Evolutionary conservation across 1,140 invertebrate species (phyloP).

Genomic region (Drosophila pachea): DNA sequence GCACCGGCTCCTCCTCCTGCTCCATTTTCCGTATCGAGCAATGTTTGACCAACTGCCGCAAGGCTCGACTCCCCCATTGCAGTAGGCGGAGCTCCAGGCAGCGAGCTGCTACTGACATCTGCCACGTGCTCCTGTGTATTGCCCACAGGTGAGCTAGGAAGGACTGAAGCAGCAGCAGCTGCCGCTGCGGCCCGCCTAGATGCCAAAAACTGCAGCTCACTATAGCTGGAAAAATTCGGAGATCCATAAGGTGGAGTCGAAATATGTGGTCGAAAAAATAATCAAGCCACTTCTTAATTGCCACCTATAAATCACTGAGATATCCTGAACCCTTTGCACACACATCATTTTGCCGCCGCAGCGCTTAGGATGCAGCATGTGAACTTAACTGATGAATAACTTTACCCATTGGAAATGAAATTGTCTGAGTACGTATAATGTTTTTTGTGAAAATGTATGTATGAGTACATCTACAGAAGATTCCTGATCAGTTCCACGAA

Average conservation of each 20-base stretch:
- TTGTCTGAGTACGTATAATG: too few relatives aligned
- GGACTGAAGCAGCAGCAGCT: constrained; percentile 72
- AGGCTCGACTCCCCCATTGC: constrained; percentile 33
- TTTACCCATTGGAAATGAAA: not conserved
- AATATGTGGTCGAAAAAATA: not conserved
- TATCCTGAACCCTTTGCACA: too few relatives aligned
- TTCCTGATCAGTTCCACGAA: too few relatives aligned
- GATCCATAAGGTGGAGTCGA: not conserved
- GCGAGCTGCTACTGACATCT: constrained; percentile 53
- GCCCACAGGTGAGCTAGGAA: constrained; percentile 41
- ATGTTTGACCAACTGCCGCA: not conserved
- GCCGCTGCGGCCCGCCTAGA: constrained; percentile 76
- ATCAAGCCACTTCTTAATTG: too few relatives aligned
- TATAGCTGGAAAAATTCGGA: constrained; percentile 52
- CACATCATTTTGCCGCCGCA: too few relatives aligned
- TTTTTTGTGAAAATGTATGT: not conserved
- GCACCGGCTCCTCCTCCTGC: too few relatives aligned
- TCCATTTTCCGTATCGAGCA: too few relatives aligned
- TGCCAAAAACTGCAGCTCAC: constrained; percentile 74
- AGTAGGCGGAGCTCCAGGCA: constrained; percentile 35
- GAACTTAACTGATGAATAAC: too few relatives aligned
- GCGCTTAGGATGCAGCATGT: too few relatives aligned
- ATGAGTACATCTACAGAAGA: too few relatives aligned
- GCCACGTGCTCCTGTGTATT: constrained; percentile 39
- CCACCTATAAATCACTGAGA: too few relatives aligned